Percentiles rank a stretch among this genome's conserved stretches.
These are phyloP conservation scores for Crypturellus tataupa DNA, from an alignment of 2,797 vertebrate genomes.

Conservation along the genomic window DNA sequence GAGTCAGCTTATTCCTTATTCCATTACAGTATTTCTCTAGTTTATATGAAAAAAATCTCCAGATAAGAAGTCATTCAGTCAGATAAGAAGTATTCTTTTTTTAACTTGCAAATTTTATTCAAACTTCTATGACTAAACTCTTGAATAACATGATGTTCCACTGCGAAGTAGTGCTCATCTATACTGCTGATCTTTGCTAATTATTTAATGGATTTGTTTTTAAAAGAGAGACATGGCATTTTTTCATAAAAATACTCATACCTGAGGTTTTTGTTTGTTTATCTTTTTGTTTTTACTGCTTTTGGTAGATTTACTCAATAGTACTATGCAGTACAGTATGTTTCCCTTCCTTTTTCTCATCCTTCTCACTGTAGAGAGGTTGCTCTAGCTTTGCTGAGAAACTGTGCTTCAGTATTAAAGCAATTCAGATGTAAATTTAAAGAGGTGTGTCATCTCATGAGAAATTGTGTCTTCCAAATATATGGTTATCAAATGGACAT, in stretches of 20 bases:
- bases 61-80: background rate
- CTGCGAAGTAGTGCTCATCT: background rate
- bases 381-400: background rate
- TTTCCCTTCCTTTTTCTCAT: background rate
- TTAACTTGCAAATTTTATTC: background rate
- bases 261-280: background rate
- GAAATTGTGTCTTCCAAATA: background rate
- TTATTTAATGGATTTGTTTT: background rate
- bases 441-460: background rate
- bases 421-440: slow-evolving; percentile 1
- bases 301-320: background rate
- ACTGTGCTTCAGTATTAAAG: slow-evolving; percentile 5
- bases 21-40: background rate
- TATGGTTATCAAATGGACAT: background rate
- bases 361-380: background rate
- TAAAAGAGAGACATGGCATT: background rate
- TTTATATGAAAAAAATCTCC: background rate
- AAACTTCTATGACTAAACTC: background rate
- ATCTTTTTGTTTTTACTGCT: background rate
- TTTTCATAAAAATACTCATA: background rate
- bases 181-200: background rate
- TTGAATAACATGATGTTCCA: background rate
- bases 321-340: background rate
- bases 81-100: background rate
- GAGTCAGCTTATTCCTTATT: background rate